phyloP scores from a whole-genome alignment of 2,888 invertebrate species.

The Xestia sexstrigata region DNA sequence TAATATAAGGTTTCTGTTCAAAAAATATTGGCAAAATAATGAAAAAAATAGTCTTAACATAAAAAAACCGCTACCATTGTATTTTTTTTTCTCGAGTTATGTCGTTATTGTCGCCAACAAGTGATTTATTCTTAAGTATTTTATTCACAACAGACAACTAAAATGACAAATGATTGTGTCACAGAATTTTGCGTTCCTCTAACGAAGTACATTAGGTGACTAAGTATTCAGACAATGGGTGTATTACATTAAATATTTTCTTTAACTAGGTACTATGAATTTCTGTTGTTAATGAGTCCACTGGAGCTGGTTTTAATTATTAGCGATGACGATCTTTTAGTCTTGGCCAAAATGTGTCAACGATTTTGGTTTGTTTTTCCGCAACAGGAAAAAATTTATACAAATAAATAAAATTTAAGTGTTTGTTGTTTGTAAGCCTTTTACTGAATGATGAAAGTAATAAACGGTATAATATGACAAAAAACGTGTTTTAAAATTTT shows the following conservation, averaged over 20 bases:
- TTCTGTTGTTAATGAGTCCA: slow-evolving; percentile 31
- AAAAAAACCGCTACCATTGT: no score
- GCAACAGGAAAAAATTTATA: no score
- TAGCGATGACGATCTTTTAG: slow-evolving; percentile 27
- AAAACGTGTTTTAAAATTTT: no score
- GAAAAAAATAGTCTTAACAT: no score
- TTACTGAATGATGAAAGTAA: no score
- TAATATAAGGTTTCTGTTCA: no score
- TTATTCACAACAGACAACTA: slow-evolving; percentile 10
- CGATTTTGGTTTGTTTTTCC: slow-evolving; percentile 10
- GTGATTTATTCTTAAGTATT: neutral
- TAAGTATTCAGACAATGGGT: slow-evolving; percentile 22
- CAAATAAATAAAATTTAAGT: no score
- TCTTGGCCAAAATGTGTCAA: slow-evolving; percentile 2
- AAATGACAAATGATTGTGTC: slow-evolving; percentile 1
- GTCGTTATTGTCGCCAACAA: no score
- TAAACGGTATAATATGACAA: no score
- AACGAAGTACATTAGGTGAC: slow-evolving; percentile 3
- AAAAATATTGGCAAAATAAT: no score
- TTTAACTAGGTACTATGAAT: slow-evolving; percentile 10
- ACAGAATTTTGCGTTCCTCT: neutral
- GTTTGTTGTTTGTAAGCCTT: no score
- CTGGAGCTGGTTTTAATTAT: slow-evolving; percentile 35
- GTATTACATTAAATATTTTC: slow-evolving; percentile 24
- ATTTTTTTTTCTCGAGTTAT: no score